A percentile compares a stretch with the other conserved stretches of the same genome.
These are phyloP conservation scores for Gambelia wislizenii DNA, from an alignment of 2,797 vertebrate species.

Conservation along the genomic window DNA sequence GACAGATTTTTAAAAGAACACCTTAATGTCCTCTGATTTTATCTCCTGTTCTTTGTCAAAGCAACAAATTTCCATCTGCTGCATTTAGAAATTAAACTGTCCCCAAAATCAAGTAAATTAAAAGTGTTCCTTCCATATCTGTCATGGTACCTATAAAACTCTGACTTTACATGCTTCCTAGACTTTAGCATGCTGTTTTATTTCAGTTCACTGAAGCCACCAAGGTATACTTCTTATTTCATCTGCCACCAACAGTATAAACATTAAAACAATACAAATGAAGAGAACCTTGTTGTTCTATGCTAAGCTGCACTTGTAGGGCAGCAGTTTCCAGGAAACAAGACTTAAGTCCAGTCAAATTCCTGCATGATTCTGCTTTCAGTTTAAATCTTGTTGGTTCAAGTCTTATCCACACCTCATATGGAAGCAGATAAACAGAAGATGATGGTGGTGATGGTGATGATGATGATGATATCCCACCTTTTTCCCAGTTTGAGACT, in stretches of 20 bases:
- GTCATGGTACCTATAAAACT: neutral
- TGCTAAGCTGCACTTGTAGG: slow-evolving; percentile 15
- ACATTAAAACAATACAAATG: neutral
- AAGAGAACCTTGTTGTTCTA: neutral
- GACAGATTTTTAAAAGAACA: slow-evolving; percentile 10
- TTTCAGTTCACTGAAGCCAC: slow-evolving; percentile 28
- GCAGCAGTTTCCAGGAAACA: neutral
- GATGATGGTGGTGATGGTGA: no score
- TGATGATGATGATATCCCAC: no score
- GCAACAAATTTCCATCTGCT: slow-evolving; percentile 19
- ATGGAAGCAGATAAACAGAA: no score
- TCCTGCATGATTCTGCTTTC: neutral
- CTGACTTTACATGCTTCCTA: neutral
- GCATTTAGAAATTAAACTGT: slow-evolving; percentile 30
- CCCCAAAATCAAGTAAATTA: slow-evolving; percentile 31
- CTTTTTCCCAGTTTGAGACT: no score
- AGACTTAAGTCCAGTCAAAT: neutral
- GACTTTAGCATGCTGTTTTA: neutral
- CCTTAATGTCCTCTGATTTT: slow-evolving; percentile 39
- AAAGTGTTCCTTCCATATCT: slow-evolving; percentile 27
- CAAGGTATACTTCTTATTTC: slow-evolving; percentile 7
- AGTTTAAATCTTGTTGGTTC: neutral
- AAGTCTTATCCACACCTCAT: neutral
- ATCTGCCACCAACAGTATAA: slow-evolving; percentile 5
- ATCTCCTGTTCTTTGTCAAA: slow-evolving; percentile 42